Base-by-base conservation (phyloP, 2,888 invertebrate species). In the Osedax fenrisi region DNA sequence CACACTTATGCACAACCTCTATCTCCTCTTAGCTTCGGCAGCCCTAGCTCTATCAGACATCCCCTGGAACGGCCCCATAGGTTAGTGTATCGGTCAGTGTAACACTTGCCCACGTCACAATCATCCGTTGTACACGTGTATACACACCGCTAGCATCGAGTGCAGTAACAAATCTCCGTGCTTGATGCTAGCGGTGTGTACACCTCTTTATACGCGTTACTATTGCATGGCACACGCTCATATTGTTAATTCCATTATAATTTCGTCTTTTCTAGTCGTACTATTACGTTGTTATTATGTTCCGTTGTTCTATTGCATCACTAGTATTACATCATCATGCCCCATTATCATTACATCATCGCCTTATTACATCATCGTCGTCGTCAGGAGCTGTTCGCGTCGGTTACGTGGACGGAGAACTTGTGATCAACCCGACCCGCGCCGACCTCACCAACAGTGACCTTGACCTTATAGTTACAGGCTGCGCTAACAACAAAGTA, bases 11-110 rank as follows among this genome's bases (percentile, higher is more conserved):
- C 21, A 64, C n/a, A n/a, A 64, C 21, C 5, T n/a, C 5, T 21
- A 21, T 41, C 24, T 22, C 26, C 17, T 56, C 75, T 77, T 81
- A 80, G 95, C 97, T 0, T 94, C 96, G 17, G 90, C 94, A 3
- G 93, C 97, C 0, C 84, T 98, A 17, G 89, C 91, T 1, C 79
- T 96, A 24, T 97, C 97, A 27, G 92, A 94, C 83, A 92, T 97
- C 77, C 97, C 97, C 0, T 96, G 96, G 94, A 89, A 90, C 81
- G 96, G 96, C 1, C 96, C 97, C 0, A 87, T 98, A 0, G 97
- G 83, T 82, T 79, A 41, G 41, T 41, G 17, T 41, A 5, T 71
- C 56, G 56, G 3, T 61, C n/a, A 59, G 3, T 10, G 17, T 41
- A 10, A 5, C 41, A 41, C 41, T 41, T 17, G 10, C 41, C 5